A percentile compares a stretch with the other conserved stretches of the same genome.
These are phyloP conservation scores for Diplodus puntazzo DNA, from an alignment of 2,797 vertebrate genomes.

Conservation along the genomic window DNA sequence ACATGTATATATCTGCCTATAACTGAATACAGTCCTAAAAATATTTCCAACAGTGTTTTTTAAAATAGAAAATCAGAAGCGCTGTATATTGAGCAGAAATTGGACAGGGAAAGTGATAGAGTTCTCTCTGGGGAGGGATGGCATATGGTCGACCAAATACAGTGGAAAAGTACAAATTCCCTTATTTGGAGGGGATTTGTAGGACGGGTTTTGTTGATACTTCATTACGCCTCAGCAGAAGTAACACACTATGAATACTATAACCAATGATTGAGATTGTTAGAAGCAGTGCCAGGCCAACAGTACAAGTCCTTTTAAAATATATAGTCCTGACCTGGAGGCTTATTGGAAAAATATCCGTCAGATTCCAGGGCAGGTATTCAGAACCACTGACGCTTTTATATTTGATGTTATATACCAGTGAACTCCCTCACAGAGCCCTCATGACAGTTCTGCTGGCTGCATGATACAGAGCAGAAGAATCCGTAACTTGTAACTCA, in stretches of 20 bases:
- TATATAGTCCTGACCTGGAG: neutral
- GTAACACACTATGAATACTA: neutral
- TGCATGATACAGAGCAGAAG: neutral
- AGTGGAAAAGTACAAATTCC: neutral
- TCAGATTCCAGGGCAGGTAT: neutral
- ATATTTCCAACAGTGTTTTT: too few relatives aligned
- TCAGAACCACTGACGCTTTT: neutral
- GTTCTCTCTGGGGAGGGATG: neutral
- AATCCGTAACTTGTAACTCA: neutral
- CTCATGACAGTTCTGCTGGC: neutral
- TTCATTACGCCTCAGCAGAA: neutral
- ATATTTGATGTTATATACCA: neutral
- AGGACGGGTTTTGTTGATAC: constrained; percentile 1
- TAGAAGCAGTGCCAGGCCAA: too few relatives aligned
- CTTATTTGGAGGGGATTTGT: neutral
- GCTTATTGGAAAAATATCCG: neutral
- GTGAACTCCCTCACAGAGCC: neutral
- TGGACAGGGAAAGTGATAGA: too few relatives aligned
- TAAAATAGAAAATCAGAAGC: too few relatives aligned
- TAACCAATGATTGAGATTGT: too few relatives aligned
- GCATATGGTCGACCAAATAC: neutral
- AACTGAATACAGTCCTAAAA: too few relatives aligned
- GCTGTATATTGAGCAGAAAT: too few relatives aligned
- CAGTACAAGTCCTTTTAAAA: neutral
- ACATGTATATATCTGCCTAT: too few relatives aligned